Percentiles rank a stretch among this genome's conserved stretches.
Conservation (phyloP, 2,113 vertebrate genomes). For the Patagioenas fasciata region DNA sequence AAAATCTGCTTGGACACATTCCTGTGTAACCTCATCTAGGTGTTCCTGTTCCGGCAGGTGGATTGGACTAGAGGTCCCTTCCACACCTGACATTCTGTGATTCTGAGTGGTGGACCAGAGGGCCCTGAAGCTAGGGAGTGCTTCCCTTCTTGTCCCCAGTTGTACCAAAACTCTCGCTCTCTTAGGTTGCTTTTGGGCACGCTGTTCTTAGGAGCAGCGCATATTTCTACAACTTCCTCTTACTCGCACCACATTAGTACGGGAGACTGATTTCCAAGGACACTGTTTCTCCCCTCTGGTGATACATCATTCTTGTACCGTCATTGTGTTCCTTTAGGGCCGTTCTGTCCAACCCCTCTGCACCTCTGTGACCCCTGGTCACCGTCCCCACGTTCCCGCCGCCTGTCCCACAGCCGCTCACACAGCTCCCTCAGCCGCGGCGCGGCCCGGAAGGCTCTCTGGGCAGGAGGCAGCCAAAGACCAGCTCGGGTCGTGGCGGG, state of each 20-base stretch:
- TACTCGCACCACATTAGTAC: accelerated
- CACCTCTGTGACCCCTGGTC: accelerated
- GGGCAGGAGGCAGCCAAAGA: not conserved
- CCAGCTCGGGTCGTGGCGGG: not conserved
- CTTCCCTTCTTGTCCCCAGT: not conserved
- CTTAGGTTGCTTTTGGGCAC: accelerated
- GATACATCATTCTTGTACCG: accelerated
- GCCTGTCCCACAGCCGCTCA: accelerated
- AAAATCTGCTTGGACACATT: too few species aligned
- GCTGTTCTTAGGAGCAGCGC: not conserved
- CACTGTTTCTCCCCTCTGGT: accelerated
- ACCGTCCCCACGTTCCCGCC: accelerated
- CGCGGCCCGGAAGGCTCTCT: not conserved
- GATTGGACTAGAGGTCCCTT: too few species aligned
- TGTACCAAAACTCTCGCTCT: accelerated
- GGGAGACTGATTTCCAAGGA: accelerated
- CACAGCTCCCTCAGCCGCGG: not conserved
- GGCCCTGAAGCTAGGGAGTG: not conserved
- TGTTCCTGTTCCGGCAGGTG: too few species aligned
- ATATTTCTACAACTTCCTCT: accelerated
- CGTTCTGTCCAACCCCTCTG: accelerated
- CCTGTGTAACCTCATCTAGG: too few species aligned
- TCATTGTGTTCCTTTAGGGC: accelerated
- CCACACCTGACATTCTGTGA: too few species aligned
- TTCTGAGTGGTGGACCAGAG: not conserved